These are phyloP conservation scores for Drosophila gunungcola DNA, from an alignment of 1,140 invertebrate genomes.

Conservation along the genomic window DNA sequence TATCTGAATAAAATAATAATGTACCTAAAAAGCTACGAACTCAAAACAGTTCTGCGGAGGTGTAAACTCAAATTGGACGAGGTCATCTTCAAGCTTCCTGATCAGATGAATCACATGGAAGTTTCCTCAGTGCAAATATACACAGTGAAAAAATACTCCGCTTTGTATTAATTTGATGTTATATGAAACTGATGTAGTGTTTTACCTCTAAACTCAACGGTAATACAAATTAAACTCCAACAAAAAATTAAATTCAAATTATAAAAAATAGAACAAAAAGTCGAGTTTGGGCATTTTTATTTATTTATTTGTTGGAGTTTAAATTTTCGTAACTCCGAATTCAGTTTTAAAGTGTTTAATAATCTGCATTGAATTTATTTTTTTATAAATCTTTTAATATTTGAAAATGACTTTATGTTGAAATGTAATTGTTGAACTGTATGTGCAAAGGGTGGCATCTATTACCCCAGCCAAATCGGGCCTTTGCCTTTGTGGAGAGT, in stretches of 20 bases:
- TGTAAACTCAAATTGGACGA: neutral
- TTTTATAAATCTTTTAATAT: no score
- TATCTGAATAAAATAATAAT: constrained; percentile 12
- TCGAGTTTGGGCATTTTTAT: no score
- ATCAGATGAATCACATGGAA: constrained; percentile 18
- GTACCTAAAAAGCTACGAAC: neutral
- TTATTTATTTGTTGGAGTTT: no score
- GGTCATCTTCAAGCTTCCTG: constrained; percentile 1
- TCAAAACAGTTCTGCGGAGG: neutral
- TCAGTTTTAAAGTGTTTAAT: neutral
- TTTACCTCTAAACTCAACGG: no score
- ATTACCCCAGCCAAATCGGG: neutral
- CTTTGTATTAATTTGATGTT: no score
- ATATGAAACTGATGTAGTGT: no score
- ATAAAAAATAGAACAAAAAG: no score
- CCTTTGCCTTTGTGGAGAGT: constrained; percentile 2
- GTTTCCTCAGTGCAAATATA: neutral
- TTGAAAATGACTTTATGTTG: neutral
- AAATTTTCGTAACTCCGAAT: neutral
- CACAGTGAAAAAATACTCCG: no score
- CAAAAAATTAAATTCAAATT: no score
- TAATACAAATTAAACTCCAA: no score
- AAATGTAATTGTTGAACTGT: neutral
- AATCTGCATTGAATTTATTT: neutral
- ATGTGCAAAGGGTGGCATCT: no score